Conservation (phyloP, 2,888 invertebrate genomes). For the Scelioninae gen. 1 region DNA sequence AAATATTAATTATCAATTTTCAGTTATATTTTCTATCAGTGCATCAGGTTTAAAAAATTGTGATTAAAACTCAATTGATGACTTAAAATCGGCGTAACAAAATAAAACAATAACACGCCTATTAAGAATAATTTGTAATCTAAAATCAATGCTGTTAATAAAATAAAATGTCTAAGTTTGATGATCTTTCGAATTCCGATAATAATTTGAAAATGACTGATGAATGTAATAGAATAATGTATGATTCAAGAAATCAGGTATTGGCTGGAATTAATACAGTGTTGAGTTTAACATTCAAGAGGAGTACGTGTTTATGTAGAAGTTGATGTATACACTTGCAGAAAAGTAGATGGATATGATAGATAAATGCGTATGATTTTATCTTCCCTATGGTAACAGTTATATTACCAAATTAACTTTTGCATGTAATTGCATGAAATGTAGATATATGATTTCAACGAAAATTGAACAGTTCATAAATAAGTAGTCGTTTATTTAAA, state of each 20-base stretch:
- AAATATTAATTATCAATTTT: no score
- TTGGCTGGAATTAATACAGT: conserved; percentile 20
- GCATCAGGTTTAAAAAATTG: no score
- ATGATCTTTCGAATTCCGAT: conserved; percentile 20
- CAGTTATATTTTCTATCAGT: no score
- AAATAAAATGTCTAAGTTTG: conserved; percentile 1
- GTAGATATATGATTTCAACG: not conserved
- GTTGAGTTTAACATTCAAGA: conserved; percentile 26
- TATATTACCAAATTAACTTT: conserved; percentile 42
- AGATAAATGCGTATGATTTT: conserved; percentile 30
- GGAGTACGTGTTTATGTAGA: conserved; percentile 37
- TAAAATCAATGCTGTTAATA: conserved; percentile 21
- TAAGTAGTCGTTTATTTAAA: no score
- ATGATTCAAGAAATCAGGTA: conserved; percentile 22
- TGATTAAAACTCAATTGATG: conserved; percentile 6
- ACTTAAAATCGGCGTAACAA: conserved; percentile 21
- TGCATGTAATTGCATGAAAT: conserved; percentile 23
- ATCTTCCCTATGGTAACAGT: conserved; percentile 32
- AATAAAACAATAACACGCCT: conserved; percentile 37
- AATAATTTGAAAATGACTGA: conserved; percentile 23
- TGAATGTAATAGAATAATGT: conserved; percentile 20
- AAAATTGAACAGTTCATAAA: no score
- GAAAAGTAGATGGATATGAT: conserved; percentile 31
- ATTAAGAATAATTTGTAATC: conserved; percentile 46
- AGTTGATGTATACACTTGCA: conserved; percentile 26